Evolutionary conservation across 2,797 vertebrate genomes (phyloP).

Genomic region (Heterohyrax brucei): DNA sequence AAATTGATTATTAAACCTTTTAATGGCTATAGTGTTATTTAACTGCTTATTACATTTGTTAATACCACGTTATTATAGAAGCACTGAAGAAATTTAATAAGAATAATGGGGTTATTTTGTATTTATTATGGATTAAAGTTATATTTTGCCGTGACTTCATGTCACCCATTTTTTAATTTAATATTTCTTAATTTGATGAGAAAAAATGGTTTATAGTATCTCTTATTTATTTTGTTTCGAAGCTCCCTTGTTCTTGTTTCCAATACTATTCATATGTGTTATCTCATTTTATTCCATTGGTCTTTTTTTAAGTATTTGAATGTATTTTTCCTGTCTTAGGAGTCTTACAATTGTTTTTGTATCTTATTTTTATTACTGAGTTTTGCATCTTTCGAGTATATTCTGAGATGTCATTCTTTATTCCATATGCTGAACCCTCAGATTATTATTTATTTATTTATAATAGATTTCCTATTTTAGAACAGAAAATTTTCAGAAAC

Average conservation of each 20-base stretch:
- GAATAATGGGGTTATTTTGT: neutral
- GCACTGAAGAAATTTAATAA: slow-evolving; percentile 8
- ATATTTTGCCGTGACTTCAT: neutral
- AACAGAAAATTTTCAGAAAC: too few species aligned
- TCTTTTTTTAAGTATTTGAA: neutral
- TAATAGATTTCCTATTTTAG: neutral
- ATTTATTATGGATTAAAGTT: neutral
- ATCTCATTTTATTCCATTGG: neutral
- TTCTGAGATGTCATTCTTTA: neutral
- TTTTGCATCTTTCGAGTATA: neutral
- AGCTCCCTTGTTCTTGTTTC: neutral
- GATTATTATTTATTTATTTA: neutral
- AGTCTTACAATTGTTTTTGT: neutral
- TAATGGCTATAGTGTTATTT: neutral
- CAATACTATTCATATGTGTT: neutral
- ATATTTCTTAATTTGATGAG: neutral
- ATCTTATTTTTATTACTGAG: neutral
- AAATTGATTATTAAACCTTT: slow-evolving; percentile 17
- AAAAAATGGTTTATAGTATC: neutral
- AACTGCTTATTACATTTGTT: too few species aligned
- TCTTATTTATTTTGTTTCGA: neutral
- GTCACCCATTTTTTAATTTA: neutral
- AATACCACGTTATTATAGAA: neutral
- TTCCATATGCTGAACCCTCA: neutral
- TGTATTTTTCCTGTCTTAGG: neutral